Evolutionary conservation across 2,797 vertebrate genomes (phyloP).

Genomic region (Chelonia mydas): DNA sequence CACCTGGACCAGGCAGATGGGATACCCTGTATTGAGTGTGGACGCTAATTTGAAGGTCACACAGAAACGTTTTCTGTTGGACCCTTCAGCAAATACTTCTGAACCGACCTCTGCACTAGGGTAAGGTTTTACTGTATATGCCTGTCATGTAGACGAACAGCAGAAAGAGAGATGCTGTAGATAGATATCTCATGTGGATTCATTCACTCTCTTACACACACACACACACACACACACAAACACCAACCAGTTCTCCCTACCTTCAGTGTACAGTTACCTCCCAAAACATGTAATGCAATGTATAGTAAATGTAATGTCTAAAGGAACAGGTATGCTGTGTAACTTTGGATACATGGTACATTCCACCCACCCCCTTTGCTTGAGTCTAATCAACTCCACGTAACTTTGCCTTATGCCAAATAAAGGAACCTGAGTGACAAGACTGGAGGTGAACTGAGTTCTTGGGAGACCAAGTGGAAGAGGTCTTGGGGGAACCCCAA

Average conservation of each 20-base stretch:
- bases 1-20: conserved; percentile 98
- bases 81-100: conserved; percentile 84
- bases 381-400: too few species aligned
- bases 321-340: too few species aligned
- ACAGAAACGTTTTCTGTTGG: conserved; percentile 92
- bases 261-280: neutral
- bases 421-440: too few species aligned
- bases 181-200: neutral
- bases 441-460: too few species aligned
- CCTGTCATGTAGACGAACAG: neutral
- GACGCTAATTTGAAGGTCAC: conserved; percentile 59
- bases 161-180: neutral
- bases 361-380: too few species aligned
- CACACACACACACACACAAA: accelerated
- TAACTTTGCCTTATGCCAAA: too few species aligned
- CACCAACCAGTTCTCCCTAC: neutral
- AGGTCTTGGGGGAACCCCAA: too few species aligned
- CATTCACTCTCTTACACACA: neutral
- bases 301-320: too few species aligned
- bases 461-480: too few species aligned
- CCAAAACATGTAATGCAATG: too few species aligned
- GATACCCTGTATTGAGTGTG: conserved; percentile 90
- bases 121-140: conserved; percentile 67
- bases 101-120: conserved; percentile 75
- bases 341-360: too few species aligned